Percentiles rank a stretch among this genome's conserved stretches.
Conservation (phyloP, 1,140 invertebrate species). For the Camponotus vicinus region DNA sequence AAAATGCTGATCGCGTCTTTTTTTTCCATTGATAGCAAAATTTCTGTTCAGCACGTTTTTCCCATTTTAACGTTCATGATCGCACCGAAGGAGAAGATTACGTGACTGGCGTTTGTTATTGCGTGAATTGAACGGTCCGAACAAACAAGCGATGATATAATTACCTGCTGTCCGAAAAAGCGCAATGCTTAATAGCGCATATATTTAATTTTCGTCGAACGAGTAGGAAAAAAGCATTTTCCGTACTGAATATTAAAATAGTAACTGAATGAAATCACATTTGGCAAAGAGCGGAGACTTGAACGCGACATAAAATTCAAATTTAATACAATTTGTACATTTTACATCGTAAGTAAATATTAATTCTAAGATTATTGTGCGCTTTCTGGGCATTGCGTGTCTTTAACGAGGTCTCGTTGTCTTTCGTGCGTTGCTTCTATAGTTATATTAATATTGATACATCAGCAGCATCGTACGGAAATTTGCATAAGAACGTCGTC, state of each 20-base stretch:
- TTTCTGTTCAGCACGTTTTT: slow-evolving; percentile 52
- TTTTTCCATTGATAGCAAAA: slow-evolving; percentile 45
- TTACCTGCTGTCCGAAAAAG: slow-evolving; percentile 22
- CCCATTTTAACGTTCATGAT: slow-evolving; percentile 53
- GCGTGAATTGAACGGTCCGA: not conserved
- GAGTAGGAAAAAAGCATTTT: not conserved
- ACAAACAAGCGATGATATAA: slow-evolving; percentile 52
- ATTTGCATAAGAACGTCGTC: slow-evolving; percentile 60
- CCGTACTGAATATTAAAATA: not conserved
- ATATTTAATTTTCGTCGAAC: slow-evolving; percentile 24
- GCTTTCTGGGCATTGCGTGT: slow-evolving; percentile 5
- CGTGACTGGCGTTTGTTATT: slow-evolving; percentile 50
- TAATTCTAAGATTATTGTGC: slow-evolving; percentile 20
- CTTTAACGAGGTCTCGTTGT: slow-evolving; percentile 30
- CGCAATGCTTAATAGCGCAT: slow-evolving; percentile 11
- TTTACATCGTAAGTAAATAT: slow-evolving; percentile 7
- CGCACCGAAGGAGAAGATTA: slow-evolving; percentile 36
- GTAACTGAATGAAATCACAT: not conserved
- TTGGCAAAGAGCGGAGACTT: not conserved
- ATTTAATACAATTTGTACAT: not conserved
- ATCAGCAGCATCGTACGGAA: slow-evolving; percentile 43
- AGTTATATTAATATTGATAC: slow-evolving; percentile 62
- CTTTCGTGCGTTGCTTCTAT: slow-evolving; percentile 28
- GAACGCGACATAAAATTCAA: not conserved
- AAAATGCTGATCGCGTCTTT: slow-evolving; percentile 55